Evolutionary conservation across 2,113 vertebrate species (phyloP).

Genomic region (Lophius piscatorius): DNA sequence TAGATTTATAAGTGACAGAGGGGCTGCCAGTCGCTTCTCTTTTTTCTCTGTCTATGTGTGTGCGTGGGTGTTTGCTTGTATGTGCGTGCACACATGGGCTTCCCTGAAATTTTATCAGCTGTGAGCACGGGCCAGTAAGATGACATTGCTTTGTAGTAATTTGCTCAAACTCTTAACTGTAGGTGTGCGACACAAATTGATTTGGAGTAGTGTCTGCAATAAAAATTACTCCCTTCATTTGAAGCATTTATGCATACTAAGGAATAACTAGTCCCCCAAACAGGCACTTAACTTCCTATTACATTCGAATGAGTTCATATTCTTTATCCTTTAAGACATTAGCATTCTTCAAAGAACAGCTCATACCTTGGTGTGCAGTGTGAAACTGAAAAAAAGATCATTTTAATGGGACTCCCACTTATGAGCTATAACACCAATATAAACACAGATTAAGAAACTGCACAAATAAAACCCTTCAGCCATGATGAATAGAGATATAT

Average conservation of each 20-base stretch:
- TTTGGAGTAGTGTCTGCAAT: neutral
- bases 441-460: constrained; percentile 6
- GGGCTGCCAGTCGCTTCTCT: no score
- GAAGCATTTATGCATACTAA: neutral
- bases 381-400: neutral
- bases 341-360: constrained; percentile 17
- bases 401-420: constrained; percentile 6
- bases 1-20: neutral
- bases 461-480: constrained; percentile 15
- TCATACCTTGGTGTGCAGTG: neutral
- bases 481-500: neutral
- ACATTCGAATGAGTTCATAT: no score
- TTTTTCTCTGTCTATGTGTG: neutral
- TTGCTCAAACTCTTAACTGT: neutral
- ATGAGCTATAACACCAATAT: neutral
- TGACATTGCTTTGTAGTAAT: neutral
- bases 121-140: neutral
- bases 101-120: neutral
- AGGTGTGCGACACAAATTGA: neutral
- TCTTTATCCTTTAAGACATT: constrained; percentile 1
- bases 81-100: neutral
- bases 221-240: neutral
- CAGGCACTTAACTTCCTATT: no score
- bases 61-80: no score
- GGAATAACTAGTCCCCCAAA: no score